Evolutionary conservation across 1,140 invertebrate genomes (phyloP), one percentile per base, ranked within the genome.

Genomic region (Temnothorax longispinosus): DNA sequence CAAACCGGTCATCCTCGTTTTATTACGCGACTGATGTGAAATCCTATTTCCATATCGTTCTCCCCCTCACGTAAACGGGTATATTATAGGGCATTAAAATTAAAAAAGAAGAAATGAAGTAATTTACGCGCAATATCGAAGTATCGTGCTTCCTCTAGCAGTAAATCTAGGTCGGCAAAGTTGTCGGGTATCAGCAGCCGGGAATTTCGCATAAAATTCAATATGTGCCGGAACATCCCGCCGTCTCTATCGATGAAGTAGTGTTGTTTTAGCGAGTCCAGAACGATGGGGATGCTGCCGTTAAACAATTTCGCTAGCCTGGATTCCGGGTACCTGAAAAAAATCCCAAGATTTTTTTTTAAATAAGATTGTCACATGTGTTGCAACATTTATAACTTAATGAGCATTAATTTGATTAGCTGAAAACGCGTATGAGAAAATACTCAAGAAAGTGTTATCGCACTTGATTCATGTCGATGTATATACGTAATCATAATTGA

Each of bases 221-320:
- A 96, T 92, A 99, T 98, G 94, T 99, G 98, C 27, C 99, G 97
- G 95, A 99, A 99, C 98, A 99, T 99, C 69, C 97, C 98, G 0
- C 98, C 98, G 92, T 99, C 98, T 85, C 99, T 96, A 95, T 99
- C 99, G 89, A 99, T 99, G 96, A 99, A 99, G 95, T 99, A 99
- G 93, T 99, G 99, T 94, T 99, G 99, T 94, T 99, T 99, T 89
- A 99, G 95, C 5, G 98, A 98, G 93, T 99, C 99, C 92, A 99
- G 95, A 3, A 99, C 98, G 88, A 99, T 99, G 1, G 99, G 99
- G 91, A 99, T 99, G 88, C 97, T 97, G n/a, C 99, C 99, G 93
- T 99, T 99, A 95, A 99, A 99, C 92, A 99, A 97, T 94, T 98
- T 98, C 0, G 98, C 98, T 87, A 99, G 96, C 90, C 97, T 97